These are phyloP conservation scores for Oegoconia quadripuncta DNA, from an alignment of 2,888 invertebrate genomes.

Conservation along the genomic window DNA sequence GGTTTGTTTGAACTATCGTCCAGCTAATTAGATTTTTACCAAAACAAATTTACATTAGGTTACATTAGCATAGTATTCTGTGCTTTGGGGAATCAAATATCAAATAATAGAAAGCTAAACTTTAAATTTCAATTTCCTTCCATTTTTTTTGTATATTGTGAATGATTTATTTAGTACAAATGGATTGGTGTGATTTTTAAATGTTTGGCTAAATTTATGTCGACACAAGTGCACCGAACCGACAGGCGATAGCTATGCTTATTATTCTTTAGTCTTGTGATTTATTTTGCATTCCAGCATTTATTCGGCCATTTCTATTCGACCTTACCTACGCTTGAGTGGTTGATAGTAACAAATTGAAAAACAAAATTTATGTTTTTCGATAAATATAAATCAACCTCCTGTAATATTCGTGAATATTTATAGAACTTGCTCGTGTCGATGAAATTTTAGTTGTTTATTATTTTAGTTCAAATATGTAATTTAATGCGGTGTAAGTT, in stretches of 20 bases:
- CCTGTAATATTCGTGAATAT: background rate
- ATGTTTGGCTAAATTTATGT: constrained; percentile 35
- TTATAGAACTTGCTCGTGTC: no score
- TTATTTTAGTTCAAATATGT: no score
- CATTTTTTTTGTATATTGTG: no score
- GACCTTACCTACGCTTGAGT: background rate
- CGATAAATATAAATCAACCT: background rate
- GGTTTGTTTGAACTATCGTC: no score
- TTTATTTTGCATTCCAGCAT: constrained; percentile 26
- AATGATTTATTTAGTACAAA: constrained; percentile 3
- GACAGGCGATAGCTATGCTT: constrained; percentile 25
- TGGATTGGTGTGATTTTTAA: constrained; percentile 24
- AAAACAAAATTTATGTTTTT: background rate
- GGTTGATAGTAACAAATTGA: constrained; percentile 1
- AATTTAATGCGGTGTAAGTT: no score
- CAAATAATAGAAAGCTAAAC: no score
- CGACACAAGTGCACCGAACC: constrained; percentile 33
- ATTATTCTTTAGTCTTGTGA: constrained; percentile 28
- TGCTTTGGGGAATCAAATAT: no score
- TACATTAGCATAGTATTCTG: no score
- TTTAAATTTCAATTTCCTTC: no score
- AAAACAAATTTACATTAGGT: no score
- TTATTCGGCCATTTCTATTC: constrained; percentile 16
- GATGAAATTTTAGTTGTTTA: no score
- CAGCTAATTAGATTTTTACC: no score